phyloP scores from a whole-genome alignment of 2,113 vertebrate species.

The Nanger granti region DNA sequence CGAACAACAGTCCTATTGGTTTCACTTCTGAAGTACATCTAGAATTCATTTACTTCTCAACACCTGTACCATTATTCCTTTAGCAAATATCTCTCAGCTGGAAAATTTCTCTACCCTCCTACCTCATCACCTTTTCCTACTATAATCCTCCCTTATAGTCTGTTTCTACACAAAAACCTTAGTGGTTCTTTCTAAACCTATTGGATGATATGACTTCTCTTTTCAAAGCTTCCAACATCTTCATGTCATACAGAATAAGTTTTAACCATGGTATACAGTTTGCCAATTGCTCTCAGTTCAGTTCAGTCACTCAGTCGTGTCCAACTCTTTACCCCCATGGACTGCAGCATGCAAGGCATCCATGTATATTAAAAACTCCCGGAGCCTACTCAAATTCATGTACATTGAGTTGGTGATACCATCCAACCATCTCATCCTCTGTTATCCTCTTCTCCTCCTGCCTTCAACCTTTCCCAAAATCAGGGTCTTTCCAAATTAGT shows the following conservation, averaged over 20 bases:
- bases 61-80: not conserved
- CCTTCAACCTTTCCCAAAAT: not conserved
- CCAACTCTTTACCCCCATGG: not conserved
- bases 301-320: not conserved
- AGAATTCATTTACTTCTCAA: not conserved
- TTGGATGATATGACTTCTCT: not conserved
- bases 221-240: not conserved
- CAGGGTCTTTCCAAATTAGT: not conserved
- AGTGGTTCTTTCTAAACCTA: not conserved
- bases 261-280: not conserved
- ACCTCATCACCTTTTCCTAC: not conserved
- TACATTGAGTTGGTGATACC: not conserved
- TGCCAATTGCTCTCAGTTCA: not conserved
- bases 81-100: not conserved
- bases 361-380: not conserved
- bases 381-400: rapidly evolving
- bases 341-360: not conserved
- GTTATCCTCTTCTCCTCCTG: not conserved
- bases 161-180: not conserved
- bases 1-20: not conserved
- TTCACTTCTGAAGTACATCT: not conserved
- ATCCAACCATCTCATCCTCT: not conserved
- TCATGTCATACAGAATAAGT: not conserved
- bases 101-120: not conserved
- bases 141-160: not conserved